These are phyloP conservation scores for Manis pentadactyla DNA, from an alignment of 2,797 vertebrate genomes.

Conservation along the genomic window DNA sequence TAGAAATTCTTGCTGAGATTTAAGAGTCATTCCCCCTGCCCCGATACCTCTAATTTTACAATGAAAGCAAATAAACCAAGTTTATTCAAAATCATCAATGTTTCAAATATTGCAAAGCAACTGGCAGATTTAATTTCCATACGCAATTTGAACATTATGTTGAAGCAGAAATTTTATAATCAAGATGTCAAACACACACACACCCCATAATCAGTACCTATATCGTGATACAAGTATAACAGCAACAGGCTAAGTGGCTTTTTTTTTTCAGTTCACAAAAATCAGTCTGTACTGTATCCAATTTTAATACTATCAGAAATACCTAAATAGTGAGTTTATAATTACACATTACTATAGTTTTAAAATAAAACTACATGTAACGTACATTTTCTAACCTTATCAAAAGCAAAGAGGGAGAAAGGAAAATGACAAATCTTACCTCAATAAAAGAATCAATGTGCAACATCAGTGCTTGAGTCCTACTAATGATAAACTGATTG, in stretches of 20 bases:
- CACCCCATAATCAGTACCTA: neutral
- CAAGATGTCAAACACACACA: neutral
- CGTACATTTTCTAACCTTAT: neutral
- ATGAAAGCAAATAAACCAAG: neutral
- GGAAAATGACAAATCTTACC: conserved; percentile 84
- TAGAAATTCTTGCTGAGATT: neutral
- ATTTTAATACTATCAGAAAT: conserved; percentile 23
- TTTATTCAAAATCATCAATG: neutral
- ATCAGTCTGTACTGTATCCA: neutral
- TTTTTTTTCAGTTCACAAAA: conserved; percentile 11
- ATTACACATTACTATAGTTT: neutral
- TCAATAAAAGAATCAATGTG: conserved; percentile 98
- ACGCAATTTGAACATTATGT: neutral
- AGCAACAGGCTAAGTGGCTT: neutral
- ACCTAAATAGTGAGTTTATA: neutral
- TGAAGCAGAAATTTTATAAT: neutral
- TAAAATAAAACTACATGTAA: neutral
- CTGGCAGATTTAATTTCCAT: neutral
- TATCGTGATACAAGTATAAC: neutral
- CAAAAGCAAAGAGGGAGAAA: neutral
- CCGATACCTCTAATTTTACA: neutral
- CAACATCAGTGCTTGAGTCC: conserved; percentile 98
- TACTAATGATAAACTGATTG: conserved; percentile 98
- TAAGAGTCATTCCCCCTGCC: neutral
- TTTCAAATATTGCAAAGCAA: conserved; percentile 5